These are phyloP conservation scores for Pecten maximus DNA, from an alignment of 2,888 invertebrate species.

Conservation along the genomic window DNA sequence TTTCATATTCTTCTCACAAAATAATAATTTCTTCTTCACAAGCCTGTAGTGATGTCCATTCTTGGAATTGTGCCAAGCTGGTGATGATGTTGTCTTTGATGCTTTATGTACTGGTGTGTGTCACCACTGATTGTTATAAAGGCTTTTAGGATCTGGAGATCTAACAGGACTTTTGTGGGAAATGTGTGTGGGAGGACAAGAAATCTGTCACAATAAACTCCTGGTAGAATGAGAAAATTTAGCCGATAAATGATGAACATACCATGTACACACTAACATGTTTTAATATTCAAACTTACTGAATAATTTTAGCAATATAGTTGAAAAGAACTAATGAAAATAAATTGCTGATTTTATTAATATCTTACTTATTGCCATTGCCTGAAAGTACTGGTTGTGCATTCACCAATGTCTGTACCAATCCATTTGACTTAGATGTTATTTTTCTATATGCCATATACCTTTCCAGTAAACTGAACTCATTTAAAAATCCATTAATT, in stretches of 20 bases:
- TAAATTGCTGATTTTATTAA: neutral
- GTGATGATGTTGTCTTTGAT: neutral
- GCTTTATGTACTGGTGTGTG: neutral
- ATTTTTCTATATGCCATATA: neutral
- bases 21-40: neutral
- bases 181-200: neutral
- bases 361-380: neutral
- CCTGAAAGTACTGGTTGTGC: too few species aligned
- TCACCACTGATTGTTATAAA: neutral
- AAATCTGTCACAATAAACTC: too few species aligned
- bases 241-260: too few species aligned
- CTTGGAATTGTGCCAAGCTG: neutral
- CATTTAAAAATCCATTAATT: conserved; percentile 22
- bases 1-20: conserved; percentile 28
- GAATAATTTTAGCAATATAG: too few species aligned
- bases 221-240: too few species aligned
- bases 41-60: neutral
- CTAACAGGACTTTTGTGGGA: neutral
- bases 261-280: too few species aligned
- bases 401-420: too few species aligned
- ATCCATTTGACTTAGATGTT: neutral
- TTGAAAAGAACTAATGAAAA: too few species aligned
- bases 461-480: conserved; percentile 10
- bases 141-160: neutral
- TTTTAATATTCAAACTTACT: too few species aligned